Conservation (phyloP, 64 coral and sea anemone species). For the Actinia tenebrosa region DNA sequence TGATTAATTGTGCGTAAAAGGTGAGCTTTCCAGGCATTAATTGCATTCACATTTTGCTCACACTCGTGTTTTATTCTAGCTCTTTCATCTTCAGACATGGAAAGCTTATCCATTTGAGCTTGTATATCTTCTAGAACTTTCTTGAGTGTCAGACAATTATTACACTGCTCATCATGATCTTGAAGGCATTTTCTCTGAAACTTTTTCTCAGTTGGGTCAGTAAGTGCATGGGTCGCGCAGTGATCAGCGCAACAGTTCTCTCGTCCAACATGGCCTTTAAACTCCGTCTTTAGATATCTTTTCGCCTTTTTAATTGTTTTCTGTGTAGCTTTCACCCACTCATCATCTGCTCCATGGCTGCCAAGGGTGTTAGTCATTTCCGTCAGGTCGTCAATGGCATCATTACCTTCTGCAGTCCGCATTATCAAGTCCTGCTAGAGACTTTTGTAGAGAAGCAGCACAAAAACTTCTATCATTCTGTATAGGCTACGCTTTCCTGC, state of each 20-base stretch:
- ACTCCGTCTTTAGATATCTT: constrained; percentile 59
- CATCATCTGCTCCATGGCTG: constrained; percentile 31
- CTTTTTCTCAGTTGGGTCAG: constrained; percentile 38
- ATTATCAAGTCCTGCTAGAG: constrained; percentile 54
- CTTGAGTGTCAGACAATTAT: neutral
- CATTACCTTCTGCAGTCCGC: constrained; percentile 62
- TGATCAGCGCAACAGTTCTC: constrained; percentile 37
- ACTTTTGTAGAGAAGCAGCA: constrained; percentile 46
- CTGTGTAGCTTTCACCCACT: constrained; percentile 33
- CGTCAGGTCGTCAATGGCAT: constrained; percentile 44
- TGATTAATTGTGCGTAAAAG: constrained; percentile 66
- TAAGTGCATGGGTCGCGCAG: constrained; percentile 34
- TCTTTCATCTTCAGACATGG: constrained; percentile 52
- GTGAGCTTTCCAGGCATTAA: constrained; percentile 55
- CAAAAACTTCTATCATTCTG: constrained; percentile 46
- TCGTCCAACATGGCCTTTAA: constrained; percentile 41
- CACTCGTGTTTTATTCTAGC: constrained; percentile 46
- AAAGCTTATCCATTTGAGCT: constrained; percentile 7
- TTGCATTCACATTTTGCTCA: constrained; percentile 47
- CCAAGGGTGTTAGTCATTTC: constrained; percentile 34
- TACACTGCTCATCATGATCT: constrained; percentile 27
- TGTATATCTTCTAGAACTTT: neutral
- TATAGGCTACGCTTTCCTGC: constrained; percentile 32
- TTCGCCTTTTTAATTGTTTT: constrained; percentile 45
- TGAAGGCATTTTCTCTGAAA: constrained; percentile 27